Percentiles rank a stretch among this genome's conserved stretches.
Evolutionary conservation across 2,113 vertebrate species (phyloP).

Genomic region (Salvelinus fontinalis): DNA sequence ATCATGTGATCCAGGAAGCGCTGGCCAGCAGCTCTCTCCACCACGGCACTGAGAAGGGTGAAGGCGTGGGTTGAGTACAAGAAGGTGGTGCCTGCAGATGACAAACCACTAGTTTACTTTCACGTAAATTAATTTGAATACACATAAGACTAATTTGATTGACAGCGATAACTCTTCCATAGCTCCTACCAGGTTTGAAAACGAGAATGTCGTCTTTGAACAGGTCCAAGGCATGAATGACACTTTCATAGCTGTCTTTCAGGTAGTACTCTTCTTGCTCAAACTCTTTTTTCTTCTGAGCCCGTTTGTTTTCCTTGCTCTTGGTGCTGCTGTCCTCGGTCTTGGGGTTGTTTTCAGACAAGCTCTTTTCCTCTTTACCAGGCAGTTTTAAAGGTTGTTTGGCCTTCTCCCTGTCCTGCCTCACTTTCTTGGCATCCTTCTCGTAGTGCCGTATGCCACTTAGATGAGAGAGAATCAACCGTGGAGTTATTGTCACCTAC

Average conservation of each 20-base stretch:
- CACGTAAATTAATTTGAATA: not conserved
- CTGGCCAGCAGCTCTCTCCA: constrained; percentile 86
- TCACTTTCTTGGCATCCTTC: constrained; percentile 89
- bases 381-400: constrained; percentile 74
- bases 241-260: constrained; percentile 88
- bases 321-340: constrained; percentile 57
- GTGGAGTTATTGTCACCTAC: constrained; percentile 89
- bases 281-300: constrained; percentile 82
- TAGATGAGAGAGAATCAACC: constrained; percentile 90
- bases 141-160: not conserved
- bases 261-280: constrained; percentile 93
- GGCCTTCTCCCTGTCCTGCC: constrained; percentile 80
- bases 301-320: constrained; percentile 59
- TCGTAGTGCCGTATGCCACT: constrained; percentile 98
- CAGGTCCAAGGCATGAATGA: constrained; percentile 86
- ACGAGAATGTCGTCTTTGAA: constrained; percentile 95
- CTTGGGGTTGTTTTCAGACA: constrained; percentile 57
- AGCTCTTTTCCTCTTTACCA: constrained; percentile 60
- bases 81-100: constrained; percentile 85
- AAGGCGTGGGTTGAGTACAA: constrained; percentile 96
- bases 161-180: not conserved
- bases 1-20: constrained; percentile 90
- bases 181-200: constrained; percentile 89
- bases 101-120: not conserved
- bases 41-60: constrained; percentile 88